Base-by-base conservation (phyloP, 30 jellyfish, hydroid and myxozoan species). In the Cassiopea xamachana region DNA sequence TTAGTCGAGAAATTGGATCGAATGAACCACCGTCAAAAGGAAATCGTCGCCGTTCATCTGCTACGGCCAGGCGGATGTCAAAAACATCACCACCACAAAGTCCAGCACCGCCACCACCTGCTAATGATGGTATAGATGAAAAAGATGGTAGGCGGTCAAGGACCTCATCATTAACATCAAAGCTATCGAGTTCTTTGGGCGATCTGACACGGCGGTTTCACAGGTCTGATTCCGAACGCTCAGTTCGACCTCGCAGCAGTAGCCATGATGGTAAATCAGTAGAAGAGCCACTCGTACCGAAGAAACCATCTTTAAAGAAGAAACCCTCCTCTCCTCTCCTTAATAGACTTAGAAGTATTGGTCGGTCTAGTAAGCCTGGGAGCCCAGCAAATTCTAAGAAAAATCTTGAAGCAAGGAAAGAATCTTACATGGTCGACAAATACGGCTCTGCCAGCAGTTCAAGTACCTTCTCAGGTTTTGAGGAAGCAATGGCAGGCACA, bases 101-200 rank as follows among this genome's bases (percentile, higher is more conserved):
- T 82, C 92, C 97, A 2, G 92, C 97, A 16, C 97, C 97, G 39
- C 93, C 93, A 81, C 90, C 97, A 2, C 97, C 97, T 51, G 64
- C 46, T 16, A 58, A n/a, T 49, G 48, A 50, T 77, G 46, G 48
- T 58, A 1, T 70, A 1, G 74, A 87, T 17, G 94, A 87, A 9
- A 48, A 15, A 46, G 78, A 27, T 7, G 87, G 60, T 10, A 79
- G 77, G 46, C 75, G 62, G 47, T 46, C 85, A 7, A 87, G 87
- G 43, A 78, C 19, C 55, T 48, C 60, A 16, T 78, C 87, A 27
- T 78, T 78, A 3, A 78, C 73, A 48, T 78, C 87, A 43, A 69
- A 71, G 27, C 64, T 84, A 47, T 69, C 84, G 12, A 69, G 79
- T 2, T 69, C 85, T 18, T 62, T 70, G 15, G 78, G 85, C 48